Evolutionary conservation across 2,113 vertebrate genomes (phyloP).

Genomic region (Ploceus nigricollis): DNA sequence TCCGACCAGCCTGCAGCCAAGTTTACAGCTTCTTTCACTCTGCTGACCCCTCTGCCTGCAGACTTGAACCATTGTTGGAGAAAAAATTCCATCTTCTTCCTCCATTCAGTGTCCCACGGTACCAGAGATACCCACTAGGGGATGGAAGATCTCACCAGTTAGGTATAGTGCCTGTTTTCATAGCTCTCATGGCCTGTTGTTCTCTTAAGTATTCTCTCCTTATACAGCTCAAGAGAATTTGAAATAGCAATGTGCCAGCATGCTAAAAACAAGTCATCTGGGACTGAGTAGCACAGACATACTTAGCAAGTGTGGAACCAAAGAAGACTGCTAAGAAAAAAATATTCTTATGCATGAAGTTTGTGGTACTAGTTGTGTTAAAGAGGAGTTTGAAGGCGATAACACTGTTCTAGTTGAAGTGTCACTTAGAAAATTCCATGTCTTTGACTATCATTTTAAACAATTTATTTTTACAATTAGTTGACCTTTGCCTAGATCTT

Average conservation of each 20-base stretch:
- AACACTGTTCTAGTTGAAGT: not conserved
- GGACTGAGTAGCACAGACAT: not conserved
- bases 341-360: not conserved
- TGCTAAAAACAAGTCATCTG: not conserved
- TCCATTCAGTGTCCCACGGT: constrained; percentile 77
- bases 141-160: constrained; percentile 78
- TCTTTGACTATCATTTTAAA: not conserved
- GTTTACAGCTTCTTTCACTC: constrained; percentile 84
- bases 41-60: constrained; percentile 79
- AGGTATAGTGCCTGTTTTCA: constrained; percentile 56
- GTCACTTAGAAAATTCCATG: not conserved
- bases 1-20: constrained; percentile 79
- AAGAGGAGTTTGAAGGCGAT: not conserved
- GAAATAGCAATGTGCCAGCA: not conserved
- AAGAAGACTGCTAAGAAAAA: not conserved
- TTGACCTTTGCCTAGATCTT: not conserved
- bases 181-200: not conserved
- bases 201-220: not conserved
- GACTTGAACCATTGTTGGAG: constrained; percentile 79
- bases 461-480: not conserved
- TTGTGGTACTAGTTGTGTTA: not conserved
- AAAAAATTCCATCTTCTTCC: constrained; percentile 78
- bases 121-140: constrained; percentile 79
- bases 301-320: not conserved
- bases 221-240: not conserved